Conservation (phyloP, 2,797 vertebrate genomes). For the Anniella stebbinsi region DNA sequence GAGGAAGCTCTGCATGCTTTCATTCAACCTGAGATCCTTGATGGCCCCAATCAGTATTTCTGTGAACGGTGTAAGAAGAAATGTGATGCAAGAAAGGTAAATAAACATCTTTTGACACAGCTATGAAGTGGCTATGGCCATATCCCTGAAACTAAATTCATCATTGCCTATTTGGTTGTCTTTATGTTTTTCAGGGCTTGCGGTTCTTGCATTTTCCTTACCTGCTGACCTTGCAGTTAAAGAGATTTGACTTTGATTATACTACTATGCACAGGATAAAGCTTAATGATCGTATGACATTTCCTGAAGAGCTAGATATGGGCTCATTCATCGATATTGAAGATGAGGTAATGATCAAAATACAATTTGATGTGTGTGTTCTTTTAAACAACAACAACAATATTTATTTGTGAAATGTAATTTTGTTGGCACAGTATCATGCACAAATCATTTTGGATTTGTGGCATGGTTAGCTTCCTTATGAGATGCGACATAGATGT, state of each 20-base stretch:
- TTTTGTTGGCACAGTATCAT: neutral
- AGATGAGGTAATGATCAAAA: slow-evolving; percentile 89
- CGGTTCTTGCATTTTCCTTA: slow-evolving; percentile 98
- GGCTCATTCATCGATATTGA: slow-evolving; percentile 97
- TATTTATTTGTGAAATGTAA: neutral
- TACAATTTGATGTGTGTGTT: neutral
- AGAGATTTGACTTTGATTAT: slow-evolving; percentile 99
- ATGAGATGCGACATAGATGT: neutral
- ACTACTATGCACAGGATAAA: slow-evolving; percentile 99
- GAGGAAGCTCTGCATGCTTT: slow-evolving; percentile 99
- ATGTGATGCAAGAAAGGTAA: slow-evolving; percentile 98
- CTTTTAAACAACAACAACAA: neutral
- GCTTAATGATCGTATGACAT: slow-evolving; percentile 98
- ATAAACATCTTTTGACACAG: slow-evolving; percentile 25
- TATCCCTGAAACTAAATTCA: neutral
- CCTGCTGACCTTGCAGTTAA: slow-evolving; percentile 95
- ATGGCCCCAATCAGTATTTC: slow-evolving; percentile 98
- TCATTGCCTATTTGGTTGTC: slow-evolving; percentile 42
- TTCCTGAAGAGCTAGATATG: slow-evolving; percentile 98
- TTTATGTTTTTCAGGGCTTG: slow-evolving; percentile 85
- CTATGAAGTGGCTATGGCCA: neutral
- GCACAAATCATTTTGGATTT: neutral
- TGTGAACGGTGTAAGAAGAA: slow-evolving; percentile 99
- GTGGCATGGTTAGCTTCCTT: neutral
- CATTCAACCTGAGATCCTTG: slow-evolving; percentile 96